phyloP scores from a whole-genome alignment of 2,797 vertebrate genomes.

The Holocentrus rufus region DNA sequence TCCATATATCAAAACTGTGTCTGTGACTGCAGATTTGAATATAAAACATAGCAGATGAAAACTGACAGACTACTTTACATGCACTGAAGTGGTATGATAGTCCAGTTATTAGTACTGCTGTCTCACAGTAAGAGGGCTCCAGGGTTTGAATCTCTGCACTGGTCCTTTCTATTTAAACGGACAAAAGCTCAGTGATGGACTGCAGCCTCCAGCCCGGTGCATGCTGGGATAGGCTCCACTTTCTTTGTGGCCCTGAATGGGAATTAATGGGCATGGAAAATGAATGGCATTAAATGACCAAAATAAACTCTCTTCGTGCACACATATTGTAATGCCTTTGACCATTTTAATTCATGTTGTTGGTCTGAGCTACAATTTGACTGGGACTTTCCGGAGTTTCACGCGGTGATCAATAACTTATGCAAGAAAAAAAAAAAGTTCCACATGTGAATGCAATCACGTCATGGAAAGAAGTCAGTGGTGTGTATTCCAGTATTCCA shows the following conservation, averaged over 20 bases:
- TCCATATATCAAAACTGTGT: slow-evolving; percentile 8
- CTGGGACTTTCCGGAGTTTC: slow-evolving; percentile 19
- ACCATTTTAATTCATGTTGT: not conserved
- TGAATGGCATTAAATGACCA: not conserved
- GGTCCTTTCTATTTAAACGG: too few species aligned
- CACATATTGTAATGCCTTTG: slow-evolving; percentile 15
- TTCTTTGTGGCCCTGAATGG: too few species aligned
- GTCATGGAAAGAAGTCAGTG: slow-evolving; percentile 49
- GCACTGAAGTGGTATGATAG: not conserved
- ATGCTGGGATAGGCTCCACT: too few species aligned
- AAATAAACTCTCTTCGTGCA: slow-evolving; percentile 7
- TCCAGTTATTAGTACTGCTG: too few species aligned
- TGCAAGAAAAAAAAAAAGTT: not conserved
- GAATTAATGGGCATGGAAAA: too few species aligned
- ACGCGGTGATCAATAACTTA: slow-evolving; percentile 16
- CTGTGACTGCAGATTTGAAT: not conserved
- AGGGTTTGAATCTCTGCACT: too few species aligned
- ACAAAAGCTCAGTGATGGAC: too few species aligned
- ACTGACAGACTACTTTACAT: slow-evolving; percentile 4
- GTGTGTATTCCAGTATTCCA: not conserved
- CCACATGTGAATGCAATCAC: not conserved
- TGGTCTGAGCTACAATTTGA: not conserved
- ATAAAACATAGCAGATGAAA: not conserved
- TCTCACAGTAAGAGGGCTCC: too few species aligned
- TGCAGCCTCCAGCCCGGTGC: too few species aligned